Conservation (phyloP, 2,888 invertebrate genomes). For the Pteria penguin region DNA sequence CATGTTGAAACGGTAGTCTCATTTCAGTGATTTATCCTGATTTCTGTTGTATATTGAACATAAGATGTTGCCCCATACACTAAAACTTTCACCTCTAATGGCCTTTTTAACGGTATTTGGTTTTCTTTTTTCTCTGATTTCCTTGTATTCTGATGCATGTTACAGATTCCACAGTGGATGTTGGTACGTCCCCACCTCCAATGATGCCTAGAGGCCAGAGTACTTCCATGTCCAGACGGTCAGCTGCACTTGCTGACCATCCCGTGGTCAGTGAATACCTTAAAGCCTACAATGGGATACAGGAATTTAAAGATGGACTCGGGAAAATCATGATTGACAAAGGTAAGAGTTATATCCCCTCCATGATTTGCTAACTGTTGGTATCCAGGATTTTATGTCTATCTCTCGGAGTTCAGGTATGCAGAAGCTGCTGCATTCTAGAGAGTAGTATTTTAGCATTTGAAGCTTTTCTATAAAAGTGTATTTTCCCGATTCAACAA, state of each 20-base stretch:
- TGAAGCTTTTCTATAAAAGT: too few species aligned
- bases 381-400: too few species aligned
- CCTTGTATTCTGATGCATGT: too few species aligned
- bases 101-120: too few species aligned
- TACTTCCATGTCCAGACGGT: conserved; percentile 49
- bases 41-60: too few species aligned
- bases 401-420: too few species aligned
- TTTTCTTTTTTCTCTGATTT: neutral
- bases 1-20: too few species aligned
- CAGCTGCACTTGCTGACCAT: conserved; percentile 62
- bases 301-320: conserved; percentile 72
- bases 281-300: conserved; percentile 66
- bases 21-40: too few species aligned
- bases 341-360: conserved; percentile 62
- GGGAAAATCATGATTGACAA: conserved; percentile 71
- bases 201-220: conserved; percentile 21
- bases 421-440: neutral
- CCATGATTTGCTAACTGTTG: too few species aligned
- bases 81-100: neutral
- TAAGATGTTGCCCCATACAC: neutral
- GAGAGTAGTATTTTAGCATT: too few species aligned
- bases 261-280: conserved; percentile 73
- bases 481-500: too few species aligned
- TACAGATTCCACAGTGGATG: conserved; percentile 56
- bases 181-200: conserved; percentile 66